A percentile compares a stretch with the other conserved stretches of the same genome.
phyloP scores from a whole-genome alignment of 2,797 vertebrate genomes.

The Spea hammondii region DNA sequence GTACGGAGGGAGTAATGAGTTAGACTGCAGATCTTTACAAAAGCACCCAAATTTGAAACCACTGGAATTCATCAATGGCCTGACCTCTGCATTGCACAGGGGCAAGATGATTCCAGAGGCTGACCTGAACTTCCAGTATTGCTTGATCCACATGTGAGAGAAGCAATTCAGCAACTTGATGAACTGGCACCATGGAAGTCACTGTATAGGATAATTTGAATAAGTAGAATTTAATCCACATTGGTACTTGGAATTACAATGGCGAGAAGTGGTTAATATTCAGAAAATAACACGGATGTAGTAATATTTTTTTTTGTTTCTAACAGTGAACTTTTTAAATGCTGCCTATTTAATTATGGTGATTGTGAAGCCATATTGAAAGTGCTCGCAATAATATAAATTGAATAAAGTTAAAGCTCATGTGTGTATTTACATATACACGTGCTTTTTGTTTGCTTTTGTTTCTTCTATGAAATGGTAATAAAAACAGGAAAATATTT shows the following conservation, averaged over 20 bases:
- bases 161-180: not conserved
- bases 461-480: no score
- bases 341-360: no score
- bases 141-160: not conserved
- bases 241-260: not conserved
- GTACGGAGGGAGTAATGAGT: slow-evolving; percentile 18
- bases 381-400: no score
- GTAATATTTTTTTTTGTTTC: no score
- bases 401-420: no score
- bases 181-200: not conserved
- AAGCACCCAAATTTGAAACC: slow-evolving; percentile 5
- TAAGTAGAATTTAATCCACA: not conserved
- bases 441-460: no score
- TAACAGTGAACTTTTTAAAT: no score
- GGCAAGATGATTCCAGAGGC: slow-evolving; percentile 1
- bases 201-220: not conserved
- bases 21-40: slow-evolving; percentile 25
- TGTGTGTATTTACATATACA: no score
- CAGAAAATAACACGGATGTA: not conserved
- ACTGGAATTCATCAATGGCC: slow-evolving; percentile 38
- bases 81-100: slow-evolving; percentile 32
- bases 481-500: no score
- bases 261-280: not conserved
- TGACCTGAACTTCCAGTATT: not conserved
- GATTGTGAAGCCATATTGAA: no score